phyloP scores from a whole-genome alignment of 1,140 invertebrate species.

The Brachystomella parvula region DNA sequence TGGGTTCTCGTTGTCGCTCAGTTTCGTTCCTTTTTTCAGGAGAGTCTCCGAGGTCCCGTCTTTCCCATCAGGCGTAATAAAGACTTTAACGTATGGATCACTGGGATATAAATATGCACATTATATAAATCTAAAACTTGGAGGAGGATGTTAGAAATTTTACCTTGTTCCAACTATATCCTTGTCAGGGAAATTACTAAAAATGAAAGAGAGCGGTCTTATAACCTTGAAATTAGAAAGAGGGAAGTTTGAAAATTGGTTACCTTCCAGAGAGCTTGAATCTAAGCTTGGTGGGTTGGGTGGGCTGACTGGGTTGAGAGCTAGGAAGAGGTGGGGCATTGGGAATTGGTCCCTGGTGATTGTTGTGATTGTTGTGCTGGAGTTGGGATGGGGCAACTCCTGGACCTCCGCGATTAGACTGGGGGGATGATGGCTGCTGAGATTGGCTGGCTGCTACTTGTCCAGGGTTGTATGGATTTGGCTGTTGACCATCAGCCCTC shows the following conservation, averaged over 20 bases:
- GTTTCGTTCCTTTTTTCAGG: constrained; percentile 19
- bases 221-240: not conserved
- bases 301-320: not conserved
- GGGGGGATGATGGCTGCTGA: not conserved
- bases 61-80: constrained; percentile 20
- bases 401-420: no score
- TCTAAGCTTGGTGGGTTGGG: constrained; percentile 9
- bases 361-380: not conserved
- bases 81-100: constrained; percentile 32
- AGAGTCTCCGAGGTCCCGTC: constrained; percentile 6
- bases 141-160: constrained; percentile 11
- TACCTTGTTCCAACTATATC: not conserved
- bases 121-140: constrained; percentile 28
- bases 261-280: constrained; percentile 31
- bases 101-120: no score
- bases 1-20: constrained; percentile 32
- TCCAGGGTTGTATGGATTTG: not conserved
- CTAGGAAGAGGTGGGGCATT: not conserved
- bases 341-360: not conserved
- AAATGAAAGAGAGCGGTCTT: not conserved
- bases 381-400: no score
- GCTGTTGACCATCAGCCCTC: not conserved
- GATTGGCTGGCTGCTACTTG: not conserved
- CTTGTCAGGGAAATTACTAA: not conserved
- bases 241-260: not conserved